phyloP scores from a whole-genome alignment of 2,888 invertebrate genomes.

The Sarcophaga subvicina region DNA sequence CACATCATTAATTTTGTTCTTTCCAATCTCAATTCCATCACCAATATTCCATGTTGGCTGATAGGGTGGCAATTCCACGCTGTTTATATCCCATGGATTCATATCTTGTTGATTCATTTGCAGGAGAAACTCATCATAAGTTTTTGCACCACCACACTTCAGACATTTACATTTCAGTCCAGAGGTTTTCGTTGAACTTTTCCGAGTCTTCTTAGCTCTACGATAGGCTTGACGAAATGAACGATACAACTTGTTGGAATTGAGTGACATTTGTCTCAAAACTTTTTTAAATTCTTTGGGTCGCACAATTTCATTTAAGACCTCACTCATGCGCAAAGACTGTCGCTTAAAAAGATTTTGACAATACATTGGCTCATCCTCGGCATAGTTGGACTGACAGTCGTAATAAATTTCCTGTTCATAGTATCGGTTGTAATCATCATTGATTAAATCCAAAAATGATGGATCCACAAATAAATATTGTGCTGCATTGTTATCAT shows the following conservation, averaged over 20 bases:
- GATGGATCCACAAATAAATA: no score
- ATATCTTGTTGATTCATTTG: not conserved
- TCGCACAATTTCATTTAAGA: conserved; percentile 32
- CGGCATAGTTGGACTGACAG: not conserved
- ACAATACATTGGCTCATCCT: not conserved
- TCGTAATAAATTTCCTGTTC: not conserved
- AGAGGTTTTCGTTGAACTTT: not conserved
- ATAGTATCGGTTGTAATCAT: not conserved
- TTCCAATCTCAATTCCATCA: no score
- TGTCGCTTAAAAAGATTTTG: not conserved
- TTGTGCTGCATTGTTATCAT: no score
- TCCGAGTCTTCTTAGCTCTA: not conserved
- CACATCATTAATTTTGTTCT: no score
- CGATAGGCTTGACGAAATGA: conserved; percentile 45
- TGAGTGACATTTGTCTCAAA: conserved; percentile 38
- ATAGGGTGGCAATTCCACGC: not conserved
- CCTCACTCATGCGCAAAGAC: not conserved
- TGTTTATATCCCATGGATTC: conserved; percentile 13
- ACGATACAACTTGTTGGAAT: conserved; percentile 38
- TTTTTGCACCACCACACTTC: not conserved
- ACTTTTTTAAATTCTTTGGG: conserved; percentile 50
- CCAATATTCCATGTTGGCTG: not conserved
- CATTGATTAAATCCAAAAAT: not conserved
- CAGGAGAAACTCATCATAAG: not conserved
- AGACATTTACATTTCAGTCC: not conserved